These are phyloP conservation scores for Elgaria multicarinata DNA, from an alignment of 2,113 vertebrate species.

Conservation along the genomic window DNA sequence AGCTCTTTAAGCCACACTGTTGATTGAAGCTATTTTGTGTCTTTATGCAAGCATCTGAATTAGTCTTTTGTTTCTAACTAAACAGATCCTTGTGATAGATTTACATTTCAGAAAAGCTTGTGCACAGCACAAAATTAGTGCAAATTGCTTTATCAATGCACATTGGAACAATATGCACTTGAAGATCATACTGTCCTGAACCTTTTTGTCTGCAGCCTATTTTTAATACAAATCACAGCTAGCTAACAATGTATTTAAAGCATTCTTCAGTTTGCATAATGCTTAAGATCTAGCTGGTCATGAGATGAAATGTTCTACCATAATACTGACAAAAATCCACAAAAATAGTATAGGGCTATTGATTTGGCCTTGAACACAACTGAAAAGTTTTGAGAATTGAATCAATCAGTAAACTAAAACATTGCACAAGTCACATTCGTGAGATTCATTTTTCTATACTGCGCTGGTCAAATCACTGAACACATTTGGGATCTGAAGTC, in stretches of 20 bases:
- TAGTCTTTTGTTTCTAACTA: slow-evolving; percentile 13
- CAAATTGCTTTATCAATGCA: slow-evolving; percentile 38
- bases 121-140: slow-evolving; percentile 68
- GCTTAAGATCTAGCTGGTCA: slow-evolving; percentile 35
- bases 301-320: slow-evolving; percentile 29
- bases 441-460: background rate
- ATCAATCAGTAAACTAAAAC: slow-evolving; percentile 49
- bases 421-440: slow-evolving; percentile 3
- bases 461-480: background rate
- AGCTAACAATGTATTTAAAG: slow-evolving; percentile 40
- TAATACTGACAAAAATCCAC: slow-evolving; percentile 37
- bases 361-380: slow-evolving; percentile 31
- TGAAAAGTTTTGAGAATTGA: slow-evolving; percentile 24
- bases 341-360: background rate
- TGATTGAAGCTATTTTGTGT: background rate
- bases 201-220: slow-evolving; percentile 37
- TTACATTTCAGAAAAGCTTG: slow-evolving; percentile 63
- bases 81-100: slow-evolving; percentile 16
- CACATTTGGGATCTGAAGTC: background rate
- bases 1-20: background rate
- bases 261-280: slow-evolving; percentile 39
- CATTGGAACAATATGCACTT: slow-evolving; percentile 34
- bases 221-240: slow-evolving; percentile 49
- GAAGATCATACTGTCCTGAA: slow-evolving; percentile 21
- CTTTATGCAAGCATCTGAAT: slow-evolving; percentile 17